Conservation (phyloP, 2,888 invertebrate genomes). For the Lithophane leautieri region DNA sequence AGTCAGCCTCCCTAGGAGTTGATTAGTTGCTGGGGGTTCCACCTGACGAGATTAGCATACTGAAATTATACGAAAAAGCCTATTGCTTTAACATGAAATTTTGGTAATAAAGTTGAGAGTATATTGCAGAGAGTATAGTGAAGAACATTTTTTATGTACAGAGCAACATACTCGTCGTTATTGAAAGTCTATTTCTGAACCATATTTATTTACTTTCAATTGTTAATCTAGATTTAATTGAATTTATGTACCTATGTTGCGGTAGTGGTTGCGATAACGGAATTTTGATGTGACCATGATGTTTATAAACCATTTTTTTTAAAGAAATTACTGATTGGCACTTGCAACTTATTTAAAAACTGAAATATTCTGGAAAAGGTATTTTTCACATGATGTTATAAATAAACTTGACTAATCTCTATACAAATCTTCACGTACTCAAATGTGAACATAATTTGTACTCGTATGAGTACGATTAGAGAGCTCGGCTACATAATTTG, state of each 20-base stretch:
- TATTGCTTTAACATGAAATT: slow-evolving; percentile 67
- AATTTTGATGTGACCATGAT: neutral
- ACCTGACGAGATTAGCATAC: slow-evolving; percentile 80
- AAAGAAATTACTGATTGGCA: neutral
- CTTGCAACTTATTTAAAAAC: neutral
- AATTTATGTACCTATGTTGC: neutral
- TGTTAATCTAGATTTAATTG: neutral
- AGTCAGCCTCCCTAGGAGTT: slow-evolving; percentile 59
- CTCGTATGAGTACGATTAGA: slow-evolving; percentile 36
- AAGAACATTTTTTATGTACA: slow-evolving; percentile 1
- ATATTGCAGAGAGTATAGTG: too few species aligned
- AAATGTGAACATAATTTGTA: slow-evolving; percentile 16
- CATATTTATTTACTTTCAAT: slow-evolving; percentile 4
- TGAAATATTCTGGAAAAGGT: neutral
- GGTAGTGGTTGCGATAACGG: neutral
- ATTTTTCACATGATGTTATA: neutral
- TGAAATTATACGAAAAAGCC: slow-evolving; percentile 77
- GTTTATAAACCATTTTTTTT: neutral
- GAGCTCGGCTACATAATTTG: slow-evolving; percentile 40
- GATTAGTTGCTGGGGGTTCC: slow-evolving; percentile 69
- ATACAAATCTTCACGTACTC: neutral
- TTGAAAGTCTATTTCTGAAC: neutral
- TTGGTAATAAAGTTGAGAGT: slow-evolving; percentile 57
- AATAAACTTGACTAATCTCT: neutral
- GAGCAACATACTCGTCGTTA: neutral